phyloP scores from a whole-genome alignment of 2,113 vertebrate genomes.

The Sminthopsis crassicaudata region DNA sequence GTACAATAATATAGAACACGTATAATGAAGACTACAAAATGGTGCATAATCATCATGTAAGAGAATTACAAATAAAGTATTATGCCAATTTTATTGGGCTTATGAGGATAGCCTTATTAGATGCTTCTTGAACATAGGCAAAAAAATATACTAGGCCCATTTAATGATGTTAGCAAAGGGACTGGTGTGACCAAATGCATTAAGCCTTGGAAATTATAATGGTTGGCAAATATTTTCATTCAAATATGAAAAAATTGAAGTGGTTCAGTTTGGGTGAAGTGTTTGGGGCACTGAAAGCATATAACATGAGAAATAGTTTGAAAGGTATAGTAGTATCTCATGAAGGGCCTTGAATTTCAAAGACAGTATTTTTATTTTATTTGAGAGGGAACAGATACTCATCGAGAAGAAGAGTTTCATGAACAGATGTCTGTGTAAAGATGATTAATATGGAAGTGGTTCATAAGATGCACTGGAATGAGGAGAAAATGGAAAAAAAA shows the following conservation, averaged over 20 bases:
- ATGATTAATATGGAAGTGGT: not conserved
- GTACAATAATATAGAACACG: not conserved
- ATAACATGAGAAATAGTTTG: not conserved
- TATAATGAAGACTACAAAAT: not conserved
- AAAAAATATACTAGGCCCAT: not conserved
- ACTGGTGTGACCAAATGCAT: not conserved
- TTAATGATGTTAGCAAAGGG: not conserved
- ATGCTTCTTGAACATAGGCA: conserved; percentile 8
- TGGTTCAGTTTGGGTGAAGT: not conserved
- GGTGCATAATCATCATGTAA: not conserved
- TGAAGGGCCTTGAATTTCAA: not conserved
- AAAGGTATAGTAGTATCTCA: not conserved
- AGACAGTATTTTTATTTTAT: not conserved
- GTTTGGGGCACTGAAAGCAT: not conserved
- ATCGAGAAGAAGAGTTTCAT: conserved; percentile 7
- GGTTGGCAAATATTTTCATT: not conserved
- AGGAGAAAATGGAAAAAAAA: not conserved
- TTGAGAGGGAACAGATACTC: not conserved
- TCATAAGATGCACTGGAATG: not conserved
- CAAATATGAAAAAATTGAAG: too few relatives aligned
- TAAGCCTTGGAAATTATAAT: not conserved
- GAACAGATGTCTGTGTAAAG: not conserved
- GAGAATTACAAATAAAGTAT: not conserved
- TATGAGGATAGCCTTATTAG: not conserved
- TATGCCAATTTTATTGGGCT: not conserved